Conservation (phyloP, 1,140 invertebrate genomes). For the Scylla paramamosain region DNA sequence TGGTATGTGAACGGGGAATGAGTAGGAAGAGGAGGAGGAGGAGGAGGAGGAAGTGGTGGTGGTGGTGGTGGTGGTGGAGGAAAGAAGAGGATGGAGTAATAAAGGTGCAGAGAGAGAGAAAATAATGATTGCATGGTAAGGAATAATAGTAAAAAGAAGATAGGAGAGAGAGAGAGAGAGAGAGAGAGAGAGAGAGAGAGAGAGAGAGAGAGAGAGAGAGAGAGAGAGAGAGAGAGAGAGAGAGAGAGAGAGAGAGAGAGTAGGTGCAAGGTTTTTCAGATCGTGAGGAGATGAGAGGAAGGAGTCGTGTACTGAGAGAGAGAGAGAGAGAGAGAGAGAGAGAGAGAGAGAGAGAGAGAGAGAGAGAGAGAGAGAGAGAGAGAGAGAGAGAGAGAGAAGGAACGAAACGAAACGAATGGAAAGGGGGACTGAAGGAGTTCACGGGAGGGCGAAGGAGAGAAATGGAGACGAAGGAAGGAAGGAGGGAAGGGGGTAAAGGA, state of each 20-base stretch:
- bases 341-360: conserved; percentile 60
- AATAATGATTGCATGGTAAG: too few species aligned
- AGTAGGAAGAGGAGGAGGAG: background rate
- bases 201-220: background rate
- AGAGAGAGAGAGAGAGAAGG: background rate
- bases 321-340: conserved; percentile 60
- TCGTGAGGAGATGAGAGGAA: conserved; percentile 33
- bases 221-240: background rate
- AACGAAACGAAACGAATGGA: background rate
- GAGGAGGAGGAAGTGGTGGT: background rate
- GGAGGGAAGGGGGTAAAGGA: conserved; percentile 10
- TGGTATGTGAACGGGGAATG: background rate
- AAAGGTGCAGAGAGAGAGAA: background rate
- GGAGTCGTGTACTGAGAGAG: background rate
- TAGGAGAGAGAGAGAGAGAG: background rate
- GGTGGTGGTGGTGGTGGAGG: background rate
- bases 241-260: conserved; percentile 15
- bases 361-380: conserved; percentile 33
- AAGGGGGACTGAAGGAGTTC: background rate
- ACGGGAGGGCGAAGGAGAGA: background rate
- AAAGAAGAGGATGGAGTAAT: background rate
- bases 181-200: background rate
- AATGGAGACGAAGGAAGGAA: conserved; percentile 8
- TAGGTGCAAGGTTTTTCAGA: background rate
- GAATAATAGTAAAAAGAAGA: too few species aligned